Evolutionary conservation across 2,888 invertebrate species (phyloP).

Genomic region (Netelia fuscicornis): DNA sequence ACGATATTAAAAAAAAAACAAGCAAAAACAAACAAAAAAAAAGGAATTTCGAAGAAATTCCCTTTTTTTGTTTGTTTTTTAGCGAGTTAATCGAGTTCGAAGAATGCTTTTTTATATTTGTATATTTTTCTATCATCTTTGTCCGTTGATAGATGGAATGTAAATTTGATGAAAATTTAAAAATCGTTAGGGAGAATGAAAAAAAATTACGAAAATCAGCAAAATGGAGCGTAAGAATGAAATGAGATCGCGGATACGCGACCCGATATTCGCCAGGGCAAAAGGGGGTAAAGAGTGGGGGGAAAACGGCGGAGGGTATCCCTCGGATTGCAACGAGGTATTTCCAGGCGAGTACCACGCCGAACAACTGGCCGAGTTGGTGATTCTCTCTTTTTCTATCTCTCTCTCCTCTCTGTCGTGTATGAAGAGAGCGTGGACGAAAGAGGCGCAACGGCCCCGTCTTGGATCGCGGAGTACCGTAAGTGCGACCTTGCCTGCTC

Average conservation of each 20-base stretch:
- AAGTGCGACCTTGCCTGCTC: conserved; percentile 80
- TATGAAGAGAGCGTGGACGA: conserved; percentile 43
- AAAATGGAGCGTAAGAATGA: conserved; percentile 19
- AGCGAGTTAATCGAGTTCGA: no score
- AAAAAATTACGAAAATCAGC: conserved; percentile 15
- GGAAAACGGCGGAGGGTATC: conserved; percentile 4
- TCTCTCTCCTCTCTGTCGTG: conserved; percentile 3
- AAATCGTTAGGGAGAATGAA: conserved; percentile 11
- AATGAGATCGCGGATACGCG: conserved; percentile 58
- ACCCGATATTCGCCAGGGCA: conserved; percentile 57
- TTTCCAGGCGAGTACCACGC: conserved; percentile 61
- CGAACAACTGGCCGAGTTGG: conserved; percentile 8
- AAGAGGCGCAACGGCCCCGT: conserved; percentile 73
- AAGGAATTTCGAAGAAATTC: no score
- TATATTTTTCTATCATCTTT: no score
- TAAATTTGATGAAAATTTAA: neutral
- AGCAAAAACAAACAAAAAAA: neutral
- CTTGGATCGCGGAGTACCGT: conserved; percentile 77
- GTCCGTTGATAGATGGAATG: neutral
- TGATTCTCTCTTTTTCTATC: conserved; percentile 8
- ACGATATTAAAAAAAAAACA: neutral
- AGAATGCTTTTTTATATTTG: no score
- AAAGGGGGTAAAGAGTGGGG: conserved; percentile 11
- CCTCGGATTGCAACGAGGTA: conserved; percentile 62
- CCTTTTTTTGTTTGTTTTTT: no score